Evolutionary conservation across 1,140 invertebrate genomes (phyloP), one percentile per base, ranked within the genome.

Genomic region (Leptinotarsa texana): DNA sequence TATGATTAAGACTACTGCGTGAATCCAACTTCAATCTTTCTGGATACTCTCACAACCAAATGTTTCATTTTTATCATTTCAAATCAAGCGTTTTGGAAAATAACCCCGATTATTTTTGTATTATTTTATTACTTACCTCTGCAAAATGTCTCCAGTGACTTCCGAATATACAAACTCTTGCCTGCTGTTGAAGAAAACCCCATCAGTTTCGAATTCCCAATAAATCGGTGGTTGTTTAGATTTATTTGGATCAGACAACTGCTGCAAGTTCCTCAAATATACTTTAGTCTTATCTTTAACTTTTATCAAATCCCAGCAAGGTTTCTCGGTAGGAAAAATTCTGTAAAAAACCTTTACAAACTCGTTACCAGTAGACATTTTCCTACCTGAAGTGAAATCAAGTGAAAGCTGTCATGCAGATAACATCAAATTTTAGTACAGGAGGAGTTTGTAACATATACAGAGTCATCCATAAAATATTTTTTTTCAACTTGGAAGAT

Each of bases 121-220:
- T 27, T 27, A 27, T 33, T 33, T 11, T 33, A 11, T 33, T 42
- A 42, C 47, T 69, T 77, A 81, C 81, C 72, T 79, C 42, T 80
- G 72, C 62, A 83, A 63, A 65, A 82, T 67, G 18, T 76, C 79
- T 1, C 74, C 72, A 15, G 74, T 74, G 24, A 82, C 72, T 5
- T 68, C 18, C 15, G 76, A 24, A 62, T 80, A 81, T 13, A 83
- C 71, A 47, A 69, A 63, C 21, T 74, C 72, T 72, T 83, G 82
- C 3, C 63, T 65, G 13, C 72, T 24, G 51, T 82, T 82, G 68
- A 73, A 78, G 77, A 83, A 82, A 47, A 81, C 48, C 47, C 79
- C 79, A 69, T 82, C 79, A 49, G 79, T 78, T 42, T 77, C 69
- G 74, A 82, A 83, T 57, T 79, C 75, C 82, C 81, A 82, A 74